Percentiles rank a stretch among this genome's conserved stretches.
These are phyloP conservation scores for Gymnoscelis rufifasciata DNA, from an alignment of 2,888 invertebrate genomes.

Conservation along the genomic window DNA sequence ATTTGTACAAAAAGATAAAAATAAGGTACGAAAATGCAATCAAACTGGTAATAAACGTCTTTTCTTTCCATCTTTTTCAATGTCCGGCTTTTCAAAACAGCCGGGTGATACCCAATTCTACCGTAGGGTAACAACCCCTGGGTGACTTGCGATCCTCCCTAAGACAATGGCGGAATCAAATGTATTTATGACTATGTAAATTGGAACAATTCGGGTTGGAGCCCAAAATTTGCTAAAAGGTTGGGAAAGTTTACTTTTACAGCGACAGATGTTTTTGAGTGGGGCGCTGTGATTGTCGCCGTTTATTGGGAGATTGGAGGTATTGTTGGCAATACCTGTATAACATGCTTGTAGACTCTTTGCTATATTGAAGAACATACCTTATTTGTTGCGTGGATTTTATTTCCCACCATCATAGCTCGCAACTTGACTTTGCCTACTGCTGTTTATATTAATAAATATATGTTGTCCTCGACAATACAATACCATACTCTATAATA, in stretches of 20 bases:
- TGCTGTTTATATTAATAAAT: no score
- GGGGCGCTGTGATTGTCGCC: conserved; percentile 37
- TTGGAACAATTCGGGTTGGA: conserved; percentile 57
- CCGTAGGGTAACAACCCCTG: conserved; percentile 16
- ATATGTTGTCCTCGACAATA: no score
- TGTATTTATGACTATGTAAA: conserved; percentile 79
- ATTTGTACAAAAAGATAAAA: no score
- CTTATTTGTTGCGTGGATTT: no score
- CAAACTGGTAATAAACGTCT: no score
- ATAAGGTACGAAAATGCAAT: no score
- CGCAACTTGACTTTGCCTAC: no score
- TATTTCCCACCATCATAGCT: no score
- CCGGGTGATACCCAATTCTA: conserved; percentile 4
- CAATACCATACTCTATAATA: no score
- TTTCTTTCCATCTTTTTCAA: no score
- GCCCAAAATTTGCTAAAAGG: conserved; percentile 54
- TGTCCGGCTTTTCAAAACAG: background rate
- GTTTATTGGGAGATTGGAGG: conserved; percentile 26
- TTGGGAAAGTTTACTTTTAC: conserved; percentile 44
- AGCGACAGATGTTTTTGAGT: conserved; percentile 48
- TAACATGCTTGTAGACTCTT: background rate
- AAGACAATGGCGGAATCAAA: conserved; percentile 58
- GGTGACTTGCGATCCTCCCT: conserved; percentile 32
- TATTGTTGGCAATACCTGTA: conserved; percentile 9
- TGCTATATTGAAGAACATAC: no score